Base-by-base conservation (phyloP, 2,113 vertebrate species). In the Psophia crepitans region DNA sequence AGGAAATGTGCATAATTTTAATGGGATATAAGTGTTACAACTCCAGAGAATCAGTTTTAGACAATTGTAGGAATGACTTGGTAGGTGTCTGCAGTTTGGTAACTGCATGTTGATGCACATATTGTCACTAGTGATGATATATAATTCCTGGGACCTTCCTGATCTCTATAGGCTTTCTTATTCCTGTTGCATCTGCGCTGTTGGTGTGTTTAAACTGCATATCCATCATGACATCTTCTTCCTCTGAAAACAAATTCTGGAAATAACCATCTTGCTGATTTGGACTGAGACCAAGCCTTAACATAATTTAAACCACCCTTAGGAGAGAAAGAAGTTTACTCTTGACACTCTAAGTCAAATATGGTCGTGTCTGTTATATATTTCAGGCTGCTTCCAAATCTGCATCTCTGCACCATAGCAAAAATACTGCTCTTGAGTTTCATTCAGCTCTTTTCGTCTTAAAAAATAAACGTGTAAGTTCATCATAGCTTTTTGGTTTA, bases 311-410 rank as follows among this genome's bases (percentile, higher is more conserved):
- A 80, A 73, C 21, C 5, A 6, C 30, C 20, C 8, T 46, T 66
- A 57, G 74, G 60, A 60, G 35, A 37, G 39, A 78, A 71, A 28
- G 14, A 90, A 76, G 63, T 92, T 91, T 91, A 75, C 86, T 81
- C 39, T 35, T 90, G 57, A 87, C 54, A 39, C 33, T 26, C 1
- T 24, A 46, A 90, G 43, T 89, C 48, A 80, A 83, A 79, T 66
- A 82, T 90, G 78, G 37, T 18, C 11, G 1, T 43, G 43, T 61
- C 46, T 81, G 14, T 86, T 80, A 12, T 56, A 8, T 51, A 53
- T 84, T 90, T 97, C 71, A 84, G 35, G 37, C 61, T 87, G n/a
- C 37, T 93, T 91, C 90, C 32, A 93, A 85, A 91, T 79, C 32
- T 68, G 11, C 14, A 51, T 88, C 48, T 70, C 58, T 93, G 41